Conservation (phyloP, 2,888 invertebrate species). For the Amphipyra berbera region DNA sequence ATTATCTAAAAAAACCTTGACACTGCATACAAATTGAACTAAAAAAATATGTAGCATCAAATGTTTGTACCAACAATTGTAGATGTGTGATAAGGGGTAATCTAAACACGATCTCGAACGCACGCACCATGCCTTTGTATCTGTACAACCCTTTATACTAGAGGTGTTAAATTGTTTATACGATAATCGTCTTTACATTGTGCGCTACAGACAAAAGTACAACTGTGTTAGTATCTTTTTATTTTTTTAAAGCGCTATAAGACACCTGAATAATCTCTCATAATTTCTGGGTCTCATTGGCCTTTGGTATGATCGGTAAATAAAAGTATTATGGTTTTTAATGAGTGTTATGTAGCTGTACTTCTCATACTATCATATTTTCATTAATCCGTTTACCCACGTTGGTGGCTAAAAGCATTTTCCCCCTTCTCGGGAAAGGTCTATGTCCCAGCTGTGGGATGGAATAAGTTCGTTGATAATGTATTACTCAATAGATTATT, state of each 20-base stretch:
- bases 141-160: slow-evolving; percentile 65
- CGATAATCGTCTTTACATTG: slow-evolving; percentile 48
- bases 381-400: too few species aligned
- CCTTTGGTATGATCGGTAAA: slow-evolving; percentile 5
- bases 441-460: too few species aligned
- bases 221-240: slow-evolving; percentile 24
- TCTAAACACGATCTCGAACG: slow-evolving; percentile 66
- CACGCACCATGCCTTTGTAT: slow-evolving; percentile 63
- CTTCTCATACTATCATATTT: too few species aligned
- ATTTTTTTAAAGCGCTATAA: slow-evolving; percentile 15
- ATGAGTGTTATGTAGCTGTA: too few species aligned
- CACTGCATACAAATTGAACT: slow-evolving; percentile 27
- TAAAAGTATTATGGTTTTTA: too few species aligned
- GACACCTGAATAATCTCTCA: slow-evolving; percentile 5
- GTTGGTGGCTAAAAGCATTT: too few species aligned
- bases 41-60: slow-evolving; percentile 45
- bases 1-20: slow-evolving; percentile 15
- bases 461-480: too few species aligned
- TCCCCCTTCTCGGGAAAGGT: too few species aligned
- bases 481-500: too few species aligned
- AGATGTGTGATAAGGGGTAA: slow-evolving; percentile 64
- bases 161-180: slow-evolving; percentile 67
- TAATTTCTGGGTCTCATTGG: slow-evolving; percentile 3
- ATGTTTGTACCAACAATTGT: slow-evolving; percentile 61
- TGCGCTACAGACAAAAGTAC: slow-evolving; percentile 45